A percentile compares a stretch with the other conserved stretches of the same genome.
Evolutionary conservation across 2,888 invertebrate species (phyloP).

Genomic region (Sycophila texana): DNA sequence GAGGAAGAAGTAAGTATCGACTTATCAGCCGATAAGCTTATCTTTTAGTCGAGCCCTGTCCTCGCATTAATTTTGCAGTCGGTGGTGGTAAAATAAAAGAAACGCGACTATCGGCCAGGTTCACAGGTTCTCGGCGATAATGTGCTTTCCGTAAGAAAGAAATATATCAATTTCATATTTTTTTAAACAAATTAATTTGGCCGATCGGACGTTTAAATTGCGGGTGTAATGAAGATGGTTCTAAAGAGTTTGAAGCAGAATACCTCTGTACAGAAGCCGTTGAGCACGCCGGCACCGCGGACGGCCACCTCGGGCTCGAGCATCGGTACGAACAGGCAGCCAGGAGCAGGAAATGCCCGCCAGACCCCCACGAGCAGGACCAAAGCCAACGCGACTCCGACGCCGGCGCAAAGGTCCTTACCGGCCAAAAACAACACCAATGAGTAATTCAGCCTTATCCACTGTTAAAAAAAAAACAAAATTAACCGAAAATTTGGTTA

Average conservation of each 20-base stretch:
- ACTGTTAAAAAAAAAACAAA: too few relatives aligned
- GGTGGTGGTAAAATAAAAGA: slow-evolving; percentile 16
- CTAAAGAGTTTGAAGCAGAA: slow-evolving; percentile 54
- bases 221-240: slow-evolving; percentile 37
- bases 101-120: slow-evolving; percentile 5
- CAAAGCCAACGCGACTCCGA: slow-evolving; percentile 1
- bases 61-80: background rate
- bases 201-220: slow-evolving; percentile 9
- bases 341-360: background rate
- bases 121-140: slow-evolving; percentile 22
- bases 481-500: too few relatives aligned
- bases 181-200: background rate
- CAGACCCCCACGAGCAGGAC: background rate
- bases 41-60: background rate
- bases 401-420: slow-evolving; percentile 12
- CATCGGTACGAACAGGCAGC: background rate
- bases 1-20: slow-evolving; percentile 21
- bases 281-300: slow-evolving; percentile 49
- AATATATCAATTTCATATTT: background rate
- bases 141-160: background rate
- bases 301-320: slow-evolving; percentile 58
- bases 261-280: slow-evolving; percentile 34
- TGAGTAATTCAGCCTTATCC: slow-evolving; percentile 10
- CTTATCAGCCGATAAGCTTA: background rate
- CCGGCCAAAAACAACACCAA: slow-evolving; percentile 2